These are phyloP conservation scores for Sabatieria punctata DNA, from an alignment of 2,888 invertebrate genomes.

Conservation along the genomic window DNA sequence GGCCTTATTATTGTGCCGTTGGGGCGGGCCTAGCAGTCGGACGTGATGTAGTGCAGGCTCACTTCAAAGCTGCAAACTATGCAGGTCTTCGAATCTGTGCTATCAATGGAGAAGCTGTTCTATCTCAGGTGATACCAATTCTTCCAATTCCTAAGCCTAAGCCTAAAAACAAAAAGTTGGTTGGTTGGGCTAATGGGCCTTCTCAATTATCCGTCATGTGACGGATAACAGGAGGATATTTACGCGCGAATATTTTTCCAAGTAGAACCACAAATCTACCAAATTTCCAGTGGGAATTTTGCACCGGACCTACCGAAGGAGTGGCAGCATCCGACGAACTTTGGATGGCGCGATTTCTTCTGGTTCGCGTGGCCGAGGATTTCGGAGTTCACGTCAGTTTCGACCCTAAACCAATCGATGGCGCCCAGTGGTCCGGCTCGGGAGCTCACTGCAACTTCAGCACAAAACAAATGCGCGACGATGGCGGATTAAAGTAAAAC, in stretches of 20 bases:
- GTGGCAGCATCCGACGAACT: conserved; percentile 35
- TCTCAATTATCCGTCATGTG: no score
- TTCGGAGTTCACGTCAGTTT: conserved; percentile 34
- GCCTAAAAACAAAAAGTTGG: no score
- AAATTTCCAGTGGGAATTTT: conserved; percentile 19
- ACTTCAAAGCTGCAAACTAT: conserved; percentile 82
- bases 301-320: conserved; percentile 35
- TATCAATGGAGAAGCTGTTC: conserved; percentile 96
- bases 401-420: conserved; percentile 36
- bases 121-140: conserved; percentile 73
- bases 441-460: conserved; percentile 94
- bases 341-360: conserved; percentile 34
- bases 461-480: conserved; percentile 71
- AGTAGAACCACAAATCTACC: no score
- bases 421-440: conserved; percentile 81
- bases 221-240: no score
- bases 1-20: conserved; percentile 95
- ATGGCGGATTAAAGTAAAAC: conserved; percentile 48
- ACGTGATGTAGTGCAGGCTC: conserved; percentile 85
- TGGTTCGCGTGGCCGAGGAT: conserved; percentile 35
- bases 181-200: no score
- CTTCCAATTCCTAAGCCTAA: no score
- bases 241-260: no score
- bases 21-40: conserved; percentile 68
- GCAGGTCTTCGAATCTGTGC: conserved; percentile 83